Evolutionary conservation across 2,113 vertebrate species (phyloP).

Genomic region (Seriola aureovittata): DNA sequence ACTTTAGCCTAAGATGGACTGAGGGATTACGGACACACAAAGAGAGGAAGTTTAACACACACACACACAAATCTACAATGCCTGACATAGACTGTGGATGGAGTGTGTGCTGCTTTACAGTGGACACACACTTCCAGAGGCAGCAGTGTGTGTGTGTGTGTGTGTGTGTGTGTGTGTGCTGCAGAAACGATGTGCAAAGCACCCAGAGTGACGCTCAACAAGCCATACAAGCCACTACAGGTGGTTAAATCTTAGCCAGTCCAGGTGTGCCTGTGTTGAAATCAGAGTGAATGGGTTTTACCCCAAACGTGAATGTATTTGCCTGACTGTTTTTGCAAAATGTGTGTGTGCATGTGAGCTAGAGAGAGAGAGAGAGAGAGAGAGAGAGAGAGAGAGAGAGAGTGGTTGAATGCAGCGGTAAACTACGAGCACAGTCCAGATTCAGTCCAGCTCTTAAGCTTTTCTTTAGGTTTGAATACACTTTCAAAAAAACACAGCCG

Average conservation of each 20-base stretch:
- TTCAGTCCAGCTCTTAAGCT: conserved; percentile 60
- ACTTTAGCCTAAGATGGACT: conserved; percentile 88
- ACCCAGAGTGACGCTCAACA: conserved; percentile 66
- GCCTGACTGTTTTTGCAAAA: conserved; percentile 36
- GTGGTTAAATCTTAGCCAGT: conserved; percentile 75
- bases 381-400: neutral
- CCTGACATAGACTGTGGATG: conserved; percentile 21
- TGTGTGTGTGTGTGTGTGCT: conserved; percentile 37
- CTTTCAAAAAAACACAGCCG: conserved; percentile 7
- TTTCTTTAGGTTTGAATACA: conserved; percentile 37
- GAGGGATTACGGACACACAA: conserved; percentile 63
- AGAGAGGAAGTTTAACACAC: conserved; percentile 48
- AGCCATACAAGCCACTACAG: conserved; percentile 81
- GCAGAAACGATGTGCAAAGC: conserved; percentile 49
- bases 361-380: neutral
- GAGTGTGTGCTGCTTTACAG: conserved; percentile 14
- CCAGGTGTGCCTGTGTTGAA: conserved; percentile 78
- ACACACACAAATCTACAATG: conserved; percentile 15
- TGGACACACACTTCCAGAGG: conserved; percentile 27
- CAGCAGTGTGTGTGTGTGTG: conserved; percentile 29
- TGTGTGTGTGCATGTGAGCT: conserved; percentile 13
- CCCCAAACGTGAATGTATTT: conserved; percentile 72
- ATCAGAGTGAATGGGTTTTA: conserved; percentile 70
- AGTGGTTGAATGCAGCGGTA: conserved; percentile 33
- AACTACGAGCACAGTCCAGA: conserved; percentile 67